phyloP scores from a whole-genome alignment of 2,113 vertebrate genomes.

The Podarcis muralis region DNA sequence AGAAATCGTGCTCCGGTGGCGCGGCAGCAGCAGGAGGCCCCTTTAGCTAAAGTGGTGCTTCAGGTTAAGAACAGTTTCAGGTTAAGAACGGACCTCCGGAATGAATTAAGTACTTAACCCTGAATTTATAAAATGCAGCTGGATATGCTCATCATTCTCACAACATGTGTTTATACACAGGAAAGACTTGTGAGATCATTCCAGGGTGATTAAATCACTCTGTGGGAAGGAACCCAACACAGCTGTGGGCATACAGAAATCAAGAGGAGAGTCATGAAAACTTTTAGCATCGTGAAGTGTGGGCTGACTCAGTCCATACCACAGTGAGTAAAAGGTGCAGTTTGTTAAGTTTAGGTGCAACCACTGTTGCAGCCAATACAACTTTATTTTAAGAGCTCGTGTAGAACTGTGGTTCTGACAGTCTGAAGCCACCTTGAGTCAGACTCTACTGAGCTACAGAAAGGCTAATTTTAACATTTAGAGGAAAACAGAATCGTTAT shows the following conservation, averaged over 20 bases:
- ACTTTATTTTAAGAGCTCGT: too few species aligned
- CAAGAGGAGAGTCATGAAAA: background rate
- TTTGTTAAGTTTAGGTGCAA: background rate
- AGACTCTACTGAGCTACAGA: background rate
- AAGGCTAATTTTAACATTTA: background rate
- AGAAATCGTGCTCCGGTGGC: too few species aligned
- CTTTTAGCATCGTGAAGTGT: background rate
- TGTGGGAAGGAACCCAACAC: background rate
- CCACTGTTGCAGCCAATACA: background rate
- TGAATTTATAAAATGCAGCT: background rate
- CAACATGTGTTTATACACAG: background rate
- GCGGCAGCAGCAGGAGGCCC: too few species aligned
- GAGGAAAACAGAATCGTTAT: background rate
- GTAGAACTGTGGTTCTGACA: too few species aligned
- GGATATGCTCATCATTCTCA: background rate
- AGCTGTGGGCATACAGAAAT: background rate
- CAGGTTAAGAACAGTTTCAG: too few species aligned
- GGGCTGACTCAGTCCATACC: background rate
- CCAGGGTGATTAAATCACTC: background rate
- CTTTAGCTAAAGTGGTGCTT: too few species aligned
- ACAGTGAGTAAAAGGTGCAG: background rate
- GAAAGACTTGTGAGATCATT: background rate
- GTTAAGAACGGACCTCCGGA: too few species aligned
- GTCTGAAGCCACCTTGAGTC: too few species aligned
- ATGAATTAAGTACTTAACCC: too few species aligned